phyloP scores from a whole-genome alignment of 2,888 invertebrate species.

The Polylopha cassiicola region DNA sequence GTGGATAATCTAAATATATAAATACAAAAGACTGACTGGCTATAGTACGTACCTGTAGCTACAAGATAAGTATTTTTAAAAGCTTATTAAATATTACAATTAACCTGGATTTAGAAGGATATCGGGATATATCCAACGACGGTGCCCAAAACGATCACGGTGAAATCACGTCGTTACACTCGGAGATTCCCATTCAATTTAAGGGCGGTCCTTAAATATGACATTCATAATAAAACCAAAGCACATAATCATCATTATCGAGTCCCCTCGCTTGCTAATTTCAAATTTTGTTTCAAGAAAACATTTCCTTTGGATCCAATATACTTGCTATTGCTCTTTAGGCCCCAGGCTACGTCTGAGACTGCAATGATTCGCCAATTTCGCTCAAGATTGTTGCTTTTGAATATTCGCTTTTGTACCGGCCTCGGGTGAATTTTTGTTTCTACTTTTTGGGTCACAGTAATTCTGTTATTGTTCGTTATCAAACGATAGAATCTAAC shows the following conservation, averaged over 20 bases:
- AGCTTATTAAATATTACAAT: no score
- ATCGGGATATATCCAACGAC: no score
- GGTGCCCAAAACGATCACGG: no score
- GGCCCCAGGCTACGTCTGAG: constrained; percentile 29
- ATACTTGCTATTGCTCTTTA: constrained; percentile 31
- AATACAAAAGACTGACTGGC: no score
- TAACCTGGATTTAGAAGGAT: no score
- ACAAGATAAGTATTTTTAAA: no score
- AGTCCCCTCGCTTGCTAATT: constrained; percentile 19
- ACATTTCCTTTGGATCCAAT: constrained; percentile 29
- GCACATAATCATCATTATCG: constrained; percentile 18
- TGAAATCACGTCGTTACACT: constrained; percentile 11
- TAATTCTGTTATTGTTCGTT: constrained; percentile 1
- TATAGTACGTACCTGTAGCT: no score
- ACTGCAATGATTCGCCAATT: constrained; percentile 56
- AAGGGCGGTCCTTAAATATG: constrained; percentile 16
- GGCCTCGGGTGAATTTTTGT: constrained; percentile 30
- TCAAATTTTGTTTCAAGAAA: constrained; percentile 20
- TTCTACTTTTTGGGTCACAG: constrained; percentile 3
- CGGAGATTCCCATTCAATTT: constrained; percentile 16
- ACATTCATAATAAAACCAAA: constrained; percentile 16
- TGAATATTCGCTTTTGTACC: constrained; percentile 42
- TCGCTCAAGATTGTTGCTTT: constrained; percentile 38
- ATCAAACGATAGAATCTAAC: no score
- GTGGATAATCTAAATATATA: no score